Percentiles rank a stretch among this genome's conserved stretches.
Evolutionary conservation across 2,797 vertebrate genomes (phyloP).

Genomic region (Esox lucius): DNA sequence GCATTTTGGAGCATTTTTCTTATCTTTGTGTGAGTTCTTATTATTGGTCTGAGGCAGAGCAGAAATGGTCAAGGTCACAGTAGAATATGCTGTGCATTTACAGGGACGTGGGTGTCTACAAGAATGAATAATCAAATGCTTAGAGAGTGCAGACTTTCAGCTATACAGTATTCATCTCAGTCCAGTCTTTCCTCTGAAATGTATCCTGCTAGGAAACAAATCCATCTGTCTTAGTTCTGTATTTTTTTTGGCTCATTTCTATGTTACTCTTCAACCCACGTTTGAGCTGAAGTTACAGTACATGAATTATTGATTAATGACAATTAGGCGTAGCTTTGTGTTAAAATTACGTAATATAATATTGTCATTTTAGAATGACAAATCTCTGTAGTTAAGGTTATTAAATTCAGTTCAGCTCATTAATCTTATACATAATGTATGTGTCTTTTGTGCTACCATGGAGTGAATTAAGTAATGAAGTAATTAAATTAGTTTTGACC

Average conservation of each 20-base stretch:
- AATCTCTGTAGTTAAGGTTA: too few species aligned
- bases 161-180: conserved; percentile 14
- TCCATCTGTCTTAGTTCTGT: conserved; percentile 44
- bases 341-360: background rate
- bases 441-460: background rate
- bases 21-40: background rate
- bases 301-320: conserved; percentile 31
- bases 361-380: background rate
- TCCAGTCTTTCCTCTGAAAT: conserved; percentile 24
- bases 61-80: background rate
- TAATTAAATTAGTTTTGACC: background rate
- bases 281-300: conserved; percentile 13
- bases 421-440: background rate
- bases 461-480: background rate
- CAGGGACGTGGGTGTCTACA: conserved; percentile 1
- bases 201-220: conserved; percentile 28
- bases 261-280: conserved; percentile 6
- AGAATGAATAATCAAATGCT: conserved; percentile 20
- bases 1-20: background rate
- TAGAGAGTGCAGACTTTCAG: conserved; percentile 19
- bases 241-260: conserved; percentile 19
- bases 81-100: background rate
- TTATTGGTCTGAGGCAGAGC: background rate
- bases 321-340: conserved; percentile 23
- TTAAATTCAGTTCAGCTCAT: background rate